phyloP scores from a whole-genome alignment of 2,113 vertebrate genomes.

The Dipodomys spectabilis region DNA sequence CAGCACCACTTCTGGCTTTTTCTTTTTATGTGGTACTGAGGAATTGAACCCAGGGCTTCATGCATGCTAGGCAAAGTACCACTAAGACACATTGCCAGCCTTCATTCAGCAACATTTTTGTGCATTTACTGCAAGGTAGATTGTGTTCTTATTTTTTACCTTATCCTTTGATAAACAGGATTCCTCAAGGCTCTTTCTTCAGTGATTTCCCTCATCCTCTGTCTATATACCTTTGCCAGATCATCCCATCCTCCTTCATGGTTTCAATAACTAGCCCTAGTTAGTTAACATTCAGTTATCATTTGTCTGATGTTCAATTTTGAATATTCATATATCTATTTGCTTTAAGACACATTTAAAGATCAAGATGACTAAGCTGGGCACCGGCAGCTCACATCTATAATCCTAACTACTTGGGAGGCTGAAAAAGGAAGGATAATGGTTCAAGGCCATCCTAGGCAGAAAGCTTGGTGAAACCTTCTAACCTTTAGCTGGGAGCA shows the following conservation, averaged over 20 bases:
- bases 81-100: no score
- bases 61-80: no score
- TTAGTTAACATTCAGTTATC: background rate
- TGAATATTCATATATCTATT: background rate
- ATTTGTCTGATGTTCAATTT: background rate
- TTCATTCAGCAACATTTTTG: background rate
- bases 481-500: no score
- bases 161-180: background rate
- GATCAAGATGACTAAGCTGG: no score
- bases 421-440: no score
- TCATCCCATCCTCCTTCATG: background rate
- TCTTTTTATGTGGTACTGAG: no score
- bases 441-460: no score
- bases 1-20: no score
- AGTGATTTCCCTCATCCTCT: background rate
- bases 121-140: background rate
- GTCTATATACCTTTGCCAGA: background rate
- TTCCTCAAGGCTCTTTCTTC: background rate
- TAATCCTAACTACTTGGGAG: no score
- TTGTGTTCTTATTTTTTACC: background rate
- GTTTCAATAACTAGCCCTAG: background rate
- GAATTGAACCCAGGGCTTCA: no score
- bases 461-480: no score
- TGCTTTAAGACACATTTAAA: constrained; percentile 36
- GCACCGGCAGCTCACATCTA: no score